phyloP scores from a whole-genome alignment of 53 echinoderm and acorn worm species.

The Mesocentrotus franciscanus region DNA sequence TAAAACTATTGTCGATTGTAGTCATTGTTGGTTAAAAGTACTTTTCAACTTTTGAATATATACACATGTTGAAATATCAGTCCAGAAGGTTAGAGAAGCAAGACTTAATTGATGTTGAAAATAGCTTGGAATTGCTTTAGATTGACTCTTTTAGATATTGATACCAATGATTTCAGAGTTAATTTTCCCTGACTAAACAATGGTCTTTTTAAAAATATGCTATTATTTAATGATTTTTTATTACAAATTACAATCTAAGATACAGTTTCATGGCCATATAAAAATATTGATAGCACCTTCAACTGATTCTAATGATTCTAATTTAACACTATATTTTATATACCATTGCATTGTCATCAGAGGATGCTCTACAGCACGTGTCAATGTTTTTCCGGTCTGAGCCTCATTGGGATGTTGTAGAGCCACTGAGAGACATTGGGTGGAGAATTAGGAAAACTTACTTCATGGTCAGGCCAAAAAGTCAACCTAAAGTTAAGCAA shows the following conservation, averaged over 20 bases:
- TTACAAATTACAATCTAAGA: not conserved
- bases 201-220: not conserved
- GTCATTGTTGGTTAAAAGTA: not conserved
- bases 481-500: slow-evolving; percentile 97
- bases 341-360: slow-evolving; percentile 58
- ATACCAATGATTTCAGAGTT: too few species aligned
- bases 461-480: slow-evolving; percentile 94
- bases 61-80: too few species aligned
- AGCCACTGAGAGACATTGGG: slow-evolving; percentile 92
- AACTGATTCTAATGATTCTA: not conserved
- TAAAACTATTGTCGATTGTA: not conserved
- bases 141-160: too few species aligned
- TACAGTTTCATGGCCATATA: not conserved
- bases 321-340: not conserved
- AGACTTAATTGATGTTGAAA: too few species aligned
- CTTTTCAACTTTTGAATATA: not conserved
- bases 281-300: not conserved
- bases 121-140: too few species aligned
- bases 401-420: slow-evolving; percentile 98
- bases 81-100: too few species aligned
- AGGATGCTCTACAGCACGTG: slow-evolving; percentile 95
- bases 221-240: not conserved
- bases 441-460: slow-evolving; percentile 95
- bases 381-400: slow-evolving; percentile 99
- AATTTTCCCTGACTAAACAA: too few species aligned